Conservation (phyloP, 92 coral and sea anemone species). For the Meandrina meandrites region DNA sequence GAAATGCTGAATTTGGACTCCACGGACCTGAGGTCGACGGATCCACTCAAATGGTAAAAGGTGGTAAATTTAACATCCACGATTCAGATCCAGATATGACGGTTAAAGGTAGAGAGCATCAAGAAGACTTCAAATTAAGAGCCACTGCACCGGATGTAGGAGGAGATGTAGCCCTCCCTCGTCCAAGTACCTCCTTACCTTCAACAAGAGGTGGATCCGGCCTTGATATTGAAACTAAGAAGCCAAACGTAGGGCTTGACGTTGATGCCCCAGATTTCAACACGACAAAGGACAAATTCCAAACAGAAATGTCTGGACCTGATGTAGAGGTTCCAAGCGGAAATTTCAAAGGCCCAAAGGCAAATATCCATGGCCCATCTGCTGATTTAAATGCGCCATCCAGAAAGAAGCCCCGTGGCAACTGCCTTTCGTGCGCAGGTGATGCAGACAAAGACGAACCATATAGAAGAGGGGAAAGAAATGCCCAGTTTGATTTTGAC, state of each 20-base stretch:
- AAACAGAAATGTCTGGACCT: slow-evolving; percentile 15
- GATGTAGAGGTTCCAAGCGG: slow-evolving; percentile 19
- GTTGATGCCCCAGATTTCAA: background rate
- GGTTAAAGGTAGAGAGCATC: background rate
- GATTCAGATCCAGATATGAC: background rate
- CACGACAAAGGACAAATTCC: background rate
- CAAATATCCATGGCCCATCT: background rate
- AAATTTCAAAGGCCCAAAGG: background rate
- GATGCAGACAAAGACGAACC: slow-evolving; percentile 31
- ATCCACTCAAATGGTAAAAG: background rate
- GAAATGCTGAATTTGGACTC: background rate
- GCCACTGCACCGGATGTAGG: background rate
- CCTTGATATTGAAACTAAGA: slow-evolving; percentile 5
- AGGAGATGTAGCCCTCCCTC: background rate
- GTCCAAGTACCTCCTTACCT: background rate
- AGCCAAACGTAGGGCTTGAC: slow-evolving; percentile 6
- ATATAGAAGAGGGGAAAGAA: slow-evolving; percentile 12
- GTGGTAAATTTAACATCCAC: slow-evolving; percentile 3
- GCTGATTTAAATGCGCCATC: slow-evolving; percentile 8
- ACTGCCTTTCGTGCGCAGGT: slow-evolving; percentile 29
- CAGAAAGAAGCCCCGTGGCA: slow-evolving; percentile 1
- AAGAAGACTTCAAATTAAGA: background rate
- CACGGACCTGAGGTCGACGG: slow-evolving; percentile 20
- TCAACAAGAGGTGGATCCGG: background rate
- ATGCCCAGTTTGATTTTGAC: background rate